These are phyloP conservation scores for Muschampia plurimacula DNA, from an alignment of 2,888 invertebrate species.

Conservation along the genomic window DNA sequence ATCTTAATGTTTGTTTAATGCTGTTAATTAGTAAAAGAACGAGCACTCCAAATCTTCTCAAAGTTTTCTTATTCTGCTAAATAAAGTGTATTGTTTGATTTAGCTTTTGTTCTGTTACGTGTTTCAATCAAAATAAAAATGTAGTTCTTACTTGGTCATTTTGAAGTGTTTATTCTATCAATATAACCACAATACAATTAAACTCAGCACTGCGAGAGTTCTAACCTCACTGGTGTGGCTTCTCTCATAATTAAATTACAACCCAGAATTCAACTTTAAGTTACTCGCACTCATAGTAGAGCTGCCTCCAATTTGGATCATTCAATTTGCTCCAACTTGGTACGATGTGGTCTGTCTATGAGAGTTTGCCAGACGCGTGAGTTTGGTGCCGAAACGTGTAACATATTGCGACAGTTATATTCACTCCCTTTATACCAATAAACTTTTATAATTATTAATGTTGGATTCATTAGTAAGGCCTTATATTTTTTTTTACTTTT, in stretches of 20 bases:
- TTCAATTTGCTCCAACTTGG: constrained; percentile 28
- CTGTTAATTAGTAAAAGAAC: no score
- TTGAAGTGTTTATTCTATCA: constrained; percentile 30
- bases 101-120: neutral
- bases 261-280: constrained; percentile 20
- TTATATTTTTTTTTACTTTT: no score
- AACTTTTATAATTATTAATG: no score
- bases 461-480: no score
- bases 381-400: neutral
- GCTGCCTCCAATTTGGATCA: constrained; percentile 33
- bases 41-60: no score
- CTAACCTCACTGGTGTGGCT: constrained; percentile 29
- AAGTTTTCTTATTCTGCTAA: no score
- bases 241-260: constrained; percentile 42
- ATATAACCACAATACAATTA: constrained; percentile 29
- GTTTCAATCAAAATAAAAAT: neutral
- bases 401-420: neutral
- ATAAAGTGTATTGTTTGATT: no score
- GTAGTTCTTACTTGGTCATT: neutral
- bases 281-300: neutral
- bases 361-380: neutral
- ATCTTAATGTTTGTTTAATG: no score
- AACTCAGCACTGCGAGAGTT: constrained; percentile 6
- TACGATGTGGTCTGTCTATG: constrained; percentile 13
- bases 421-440: neutral